Evolutionary conservation across 1,140 invertebrate species (phyloP).

Genomic region (Drosophila watanabei): DNA sequence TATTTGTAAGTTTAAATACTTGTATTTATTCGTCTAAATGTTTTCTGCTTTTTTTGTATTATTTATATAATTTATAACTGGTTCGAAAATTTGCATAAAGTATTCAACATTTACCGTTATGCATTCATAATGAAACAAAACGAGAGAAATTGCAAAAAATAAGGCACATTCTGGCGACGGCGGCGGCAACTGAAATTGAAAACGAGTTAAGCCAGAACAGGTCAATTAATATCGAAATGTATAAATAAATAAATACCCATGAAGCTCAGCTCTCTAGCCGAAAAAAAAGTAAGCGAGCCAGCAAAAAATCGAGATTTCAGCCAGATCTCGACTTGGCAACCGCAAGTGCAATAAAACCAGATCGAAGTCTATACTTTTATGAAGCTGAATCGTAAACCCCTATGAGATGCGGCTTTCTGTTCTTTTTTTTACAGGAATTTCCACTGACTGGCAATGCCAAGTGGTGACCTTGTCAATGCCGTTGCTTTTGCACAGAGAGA

Average conservation of each 20-base stretch:
- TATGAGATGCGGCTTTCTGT: slow-evolving; percentile 31
- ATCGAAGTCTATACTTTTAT: slow-evolving; percentile 42
- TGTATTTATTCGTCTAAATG: slow-evolving; percentile 17
- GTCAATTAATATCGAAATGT: slow-evolving; percentile 52
- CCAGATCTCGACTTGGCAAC: slow-evolving; percentile 55
- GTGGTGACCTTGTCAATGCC: slow-evolving; percentile 54
- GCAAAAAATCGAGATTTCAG: slow-evolving; percentile 29
- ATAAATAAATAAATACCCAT: slow-evolving; percentile 33
- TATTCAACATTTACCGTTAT: slow-evolving; percentile 78
- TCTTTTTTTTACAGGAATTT: slow-evolving; percentile 65
- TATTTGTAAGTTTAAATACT: slow-evolving; percentile 15
- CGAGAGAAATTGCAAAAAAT: slow-evolving; percentile 37
- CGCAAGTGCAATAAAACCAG: slow-evolving; percentile 58
- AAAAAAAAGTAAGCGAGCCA: slow-evolving; percentile 47
- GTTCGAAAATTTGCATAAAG: slow-evolving; percentile 60
- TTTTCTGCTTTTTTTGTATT: slow-evolving; percentile 3
- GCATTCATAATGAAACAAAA: slow-evolving; percentile 44
- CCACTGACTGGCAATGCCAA: slow-evolving; percentile 70
- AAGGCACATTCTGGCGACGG: slow-evolving; percentile 23
- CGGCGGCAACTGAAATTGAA: slow-evolving; percentile 38
- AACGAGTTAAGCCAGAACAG: slow-evolving; percentile 75
- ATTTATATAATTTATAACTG: slow-evolving; percentile 43
- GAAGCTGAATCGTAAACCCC: slow-evolving; percentile 20
- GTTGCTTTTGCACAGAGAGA: slow-evolving; percentile 13
- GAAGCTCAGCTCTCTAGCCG: slow-evolving; percentile 38